Evolutionary conservation across 2,888 invertebrate species (phyloP), one percentile per base, ranked within the genome.

Genomic region (Tinea pellionella): DNA sequence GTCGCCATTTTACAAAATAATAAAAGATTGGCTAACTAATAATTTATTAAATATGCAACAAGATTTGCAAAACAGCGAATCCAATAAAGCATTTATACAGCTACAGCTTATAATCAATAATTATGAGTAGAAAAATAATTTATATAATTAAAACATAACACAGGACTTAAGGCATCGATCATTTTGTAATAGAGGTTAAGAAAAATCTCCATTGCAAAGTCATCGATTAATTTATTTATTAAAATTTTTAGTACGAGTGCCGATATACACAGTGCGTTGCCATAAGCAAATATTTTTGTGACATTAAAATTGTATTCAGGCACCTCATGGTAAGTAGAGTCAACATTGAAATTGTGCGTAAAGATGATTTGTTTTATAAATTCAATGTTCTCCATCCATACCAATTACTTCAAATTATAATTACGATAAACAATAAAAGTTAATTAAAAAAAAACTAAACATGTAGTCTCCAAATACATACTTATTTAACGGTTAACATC

Each of bases 61-160:
- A 75, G 70, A 6, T 75, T 72, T 74, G 77, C 76, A 70, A 75
- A 65, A 77, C 73, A 73, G 41, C 56, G 42, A 73, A 75, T 73
- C 73, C 71, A 66, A 69, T 74, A 70, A 74, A 84, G 84, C 80
- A 66, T 72, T 75, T 72, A 74, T 84, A 85, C 83, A 86, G 85
- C 85, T 82, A 76, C 8, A 47, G 12, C 47, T 53, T 32, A 57
- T 63, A 68, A 74, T 74, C 74, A 76, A 77, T 6, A 3, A 24
- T 72, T 68, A 72, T 67, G 65, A 65, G 64, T 68, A 72, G 69
- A 70, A 72, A 72, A 83, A 82, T 81, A 83, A 84, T 82, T 82
- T 80, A 84, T 75, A 69, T 64, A 72, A 71, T 70, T 67, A 70
- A 71, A 71, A 78, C 70, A 74, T 65, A 69, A 63, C 29, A 57